Evolutionary conservation across 2,113 vertebrate species (phyloP).

Genomic region (Henicopernis longicauda): DNA sequence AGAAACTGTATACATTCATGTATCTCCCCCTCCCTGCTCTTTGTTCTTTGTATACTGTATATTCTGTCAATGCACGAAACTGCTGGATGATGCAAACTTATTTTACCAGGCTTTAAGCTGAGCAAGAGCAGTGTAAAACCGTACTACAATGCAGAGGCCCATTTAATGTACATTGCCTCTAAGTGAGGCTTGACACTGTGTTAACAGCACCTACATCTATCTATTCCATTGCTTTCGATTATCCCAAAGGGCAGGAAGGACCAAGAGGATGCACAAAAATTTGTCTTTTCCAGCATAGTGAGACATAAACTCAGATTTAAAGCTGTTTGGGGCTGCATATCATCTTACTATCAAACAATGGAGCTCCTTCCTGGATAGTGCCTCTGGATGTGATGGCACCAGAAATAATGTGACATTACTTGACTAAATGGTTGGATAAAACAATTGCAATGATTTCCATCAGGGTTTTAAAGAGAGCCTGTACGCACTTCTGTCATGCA

Average conservation of each 20-base stretch:
- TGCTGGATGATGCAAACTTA: neutral
- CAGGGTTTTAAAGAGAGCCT: neutral
- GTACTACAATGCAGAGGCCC: neutral
- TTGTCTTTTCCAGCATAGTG: neutral
- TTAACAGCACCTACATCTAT: neutral
- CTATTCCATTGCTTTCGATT: neutral
- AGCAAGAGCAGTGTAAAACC: neutral
- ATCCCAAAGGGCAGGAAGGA: neutral
- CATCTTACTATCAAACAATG: neutral
- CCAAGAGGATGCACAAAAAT: neutral
- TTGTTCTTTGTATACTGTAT: neutral
- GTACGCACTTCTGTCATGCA: neutral
- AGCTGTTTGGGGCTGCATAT: neutral
- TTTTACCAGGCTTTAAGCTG: neutral
- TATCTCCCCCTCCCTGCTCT: neutral
- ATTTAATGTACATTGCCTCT: neutral
- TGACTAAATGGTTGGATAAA: neutral
- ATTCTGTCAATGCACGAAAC: neutral
- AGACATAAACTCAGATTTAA: neutral
- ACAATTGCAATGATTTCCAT: neutral
- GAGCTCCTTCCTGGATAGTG: neutral
- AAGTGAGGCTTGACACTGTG: neutral
- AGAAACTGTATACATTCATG: neutral
- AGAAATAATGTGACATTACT: neutral
- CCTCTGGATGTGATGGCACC: neutral